Percentiles rank a stretch among this genome's conserved stretches.
Evolutionary conservation across 1,140 invertebrate genomes (phyloP).

Genomic region (Chelonus insularis): DNA sequence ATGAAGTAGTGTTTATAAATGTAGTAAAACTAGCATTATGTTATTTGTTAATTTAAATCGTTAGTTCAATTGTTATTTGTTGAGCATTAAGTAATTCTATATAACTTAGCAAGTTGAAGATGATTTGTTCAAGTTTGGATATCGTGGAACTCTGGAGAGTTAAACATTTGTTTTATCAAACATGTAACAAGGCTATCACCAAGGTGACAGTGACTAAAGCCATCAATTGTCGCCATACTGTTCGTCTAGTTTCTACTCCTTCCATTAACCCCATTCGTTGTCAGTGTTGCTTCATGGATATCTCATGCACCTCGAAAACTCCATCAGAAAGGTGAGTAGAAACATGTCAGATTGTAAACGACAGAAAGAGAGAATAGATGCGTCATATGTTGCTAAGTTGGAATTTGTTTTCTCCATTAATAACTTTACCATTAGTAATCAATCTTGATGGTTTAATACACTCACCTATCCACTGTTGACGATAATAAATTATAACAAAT

Average conservation of each 20-base stretch:
- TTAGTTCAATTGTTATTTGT: too few relatives aligned
- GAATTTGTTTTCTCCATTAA: conserved; percentile 44
- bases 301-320: background rate
- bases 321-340: background rate
- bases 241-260: conserved; percentile 26
- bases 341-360: background rate
- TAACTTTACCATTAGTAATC: conserved; percentile 38
- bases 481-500: background rate
- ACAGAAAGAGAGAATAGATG: background rate
- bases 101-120: too few relatives aligned
- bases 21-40: too few relatives aligned
- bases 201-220: conserved; percentile 42
- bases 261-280: background rate
- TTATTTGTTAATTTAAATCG: too few relatives aligned
- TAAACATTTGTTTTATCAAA: too few relatives aligned
- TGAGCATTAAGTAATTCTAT: too few relatives aligned
- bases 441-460: too few relatives aligned
- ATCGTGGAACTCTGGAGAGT: background rate
- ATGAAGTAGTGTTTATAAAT: too few relatives aligned
- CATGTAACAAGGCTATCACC: conserved; percentile 28
- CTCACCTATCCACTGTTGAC: too few relatives aligned
- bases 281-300: background rate
- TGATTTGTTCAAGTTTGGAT: background rate
- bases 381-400: background rate
- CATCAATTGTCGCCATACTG: conserved; percentile 51